phyloP scores from a whole-genome alignment of 2,888 invertebrate species.

The Cantharis lateralis region DNA sequence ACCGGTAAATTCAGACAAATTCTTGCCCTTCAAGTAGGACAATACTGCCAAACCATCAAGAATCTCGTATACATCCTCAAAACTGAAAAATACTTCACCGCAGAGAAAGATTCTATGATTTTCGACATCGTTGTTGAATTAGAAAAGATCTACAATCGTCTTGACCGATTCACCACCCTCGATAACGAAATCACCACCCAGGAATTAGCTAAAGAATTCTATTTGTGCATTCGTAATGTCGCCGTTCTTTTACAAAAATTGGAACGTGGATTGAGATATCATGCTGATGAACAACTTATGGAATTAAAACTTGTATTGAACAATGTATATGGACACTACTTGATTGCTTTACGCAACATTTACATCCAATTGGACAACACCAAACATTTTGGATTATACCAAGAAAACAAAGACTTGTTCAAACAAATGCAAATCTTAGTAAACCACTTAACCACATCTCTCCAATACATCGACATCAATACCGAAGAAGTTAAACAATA shows the following conservation, averaged over 20 bases:
- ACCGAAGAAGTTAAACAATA: constrained; percentile 10
- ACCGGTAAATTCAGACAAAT: constrained; percentile 2
- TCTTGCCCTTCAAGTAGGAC: constrained; percentile 17
- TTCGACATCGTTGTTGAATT: constrained; percentile 1
- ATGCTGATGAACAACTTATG: background rate
- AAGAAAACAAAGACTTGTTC: constrained; percentile 3
- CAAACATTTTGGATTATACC: constrained; percentile 1
- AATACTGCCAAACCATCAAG: constrained; percentile 16
- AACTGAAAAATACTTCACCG: constrained; percentile 4
- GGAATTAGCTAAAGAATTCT: background rate
- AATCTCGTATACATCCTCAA: constrained; percentile 14
- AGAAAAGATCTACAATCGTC: background rate
- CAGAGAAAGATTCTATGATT: background rate
- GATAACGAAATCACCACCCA: background rate
- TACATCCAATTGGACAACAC: constrained; percentile 13
- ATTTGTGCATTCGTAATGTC: background rate
- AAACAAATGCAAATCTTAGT: constrained; percentile 11
- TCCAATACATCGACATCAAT: background rate
- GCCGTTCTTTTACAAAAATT: constrained; percentile 2
- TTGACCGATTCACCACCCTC: constrained; percentile 1
- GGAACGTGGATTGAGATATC: background rate
- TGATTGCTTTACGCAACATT: constrained; percentile 15
- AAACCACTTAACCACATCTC: constrained; percentile 8
- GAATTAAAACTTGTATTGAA: constrained; percentile 4
- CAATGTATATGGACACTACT: constrained; percentile 8